Conservation (phyloP, 2,113 vertebrate species). For the Istiophorus platypterus region DNA sequence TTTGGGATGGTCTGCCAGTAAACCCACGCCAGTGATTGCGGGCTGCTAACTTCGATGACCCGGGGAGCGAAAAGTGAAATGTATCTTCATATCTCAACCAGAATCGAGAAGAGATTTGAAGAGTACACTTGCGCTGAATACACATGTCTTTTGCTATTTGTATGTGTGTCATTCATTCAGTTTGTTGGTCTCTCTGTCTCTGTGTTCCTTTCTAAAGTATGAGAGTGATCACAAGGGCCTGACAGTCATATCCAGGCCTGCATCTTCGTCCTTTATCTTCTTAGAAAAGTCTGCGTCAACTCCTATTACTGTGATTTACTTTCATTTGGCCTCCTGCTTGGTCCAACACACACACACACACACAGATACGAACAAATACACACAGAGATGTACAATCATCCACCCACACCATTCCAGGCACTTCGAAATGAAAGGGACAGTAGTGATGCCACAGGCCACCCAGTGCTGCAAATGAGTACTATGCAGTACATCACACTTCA, state of each 20-base stretch:
- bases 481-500: slow-evolving; percentile 50
- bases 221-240: slow-evolving; percentile 66
- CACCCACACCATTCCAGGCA: slow-evolving; percentile 61
- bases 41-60: slow-evolving; percentile 50
- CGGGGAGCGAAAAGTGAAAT: slow-evolving; percentile 54
- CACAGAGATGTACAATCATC: slow-evolving; percentile 26
- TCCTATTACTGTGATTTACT: slow-evolving; percentile 71
- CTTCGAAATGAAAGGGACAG: slow-evolving; percentile 70
- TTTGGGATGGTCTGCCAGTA: slow-evolving; percentile 28
- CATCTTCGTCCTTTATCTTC: slow-evolving; percentile 53
- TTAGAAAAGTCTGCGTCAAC: slow-evolving; percentile 51
- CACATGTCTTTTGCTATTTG: slow-evolving; percentile 63
- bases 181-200: slow-evolving; percentile 22
- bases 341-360: slow-evolving; percentile 30
- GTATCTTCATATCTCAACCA: slow-evolving; percentile 62
- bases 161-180: slow-evolving; percentile 56
- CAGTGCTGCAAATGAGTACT: slow-evolving; percentile 61
- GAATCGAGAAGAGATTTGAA: slow-evolving; percentile 43
- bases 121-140: slow-evolving; percentile 47
- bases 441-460: slow-evolving; percentile 69
- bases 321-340: slow-evolving; percentile 63
- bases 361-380: slow-evolving; percentile 16
- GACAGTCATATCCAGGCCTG: slow-evolving; percentile 63
- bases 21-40: slow-evolving; percentile 52
- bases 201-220: slow-evolving; percentile 34